Base-by-base conservation (phyloP, 2,797 vertebrate genomes). In the Cheirogaleus major region DNA sequence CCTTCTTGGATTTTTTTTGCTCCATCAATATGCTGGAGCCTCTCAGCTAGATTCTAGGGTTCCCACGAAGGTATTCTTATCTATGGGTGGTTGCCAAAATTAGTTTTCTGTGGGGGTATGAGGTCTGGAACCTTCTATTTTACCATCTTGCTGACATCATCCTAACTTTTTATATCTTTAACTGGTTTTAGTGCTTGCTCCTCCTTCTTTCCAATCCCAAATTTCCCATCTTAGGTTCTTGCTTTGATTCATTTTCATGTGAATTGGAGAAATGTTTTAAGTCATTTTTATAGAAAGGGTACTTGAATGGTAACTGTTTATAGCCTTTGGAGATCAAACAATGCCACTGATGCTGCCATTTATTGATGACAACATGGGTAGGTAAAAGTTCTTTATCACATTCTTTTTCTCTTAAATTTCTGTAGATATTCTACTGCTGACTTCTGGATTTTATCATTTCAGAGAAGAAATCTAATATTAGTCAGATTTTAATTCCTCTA, bases 391-490 rank as follows among this genome's bases (percentile, higher is more conserved):
- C 69, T 73, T 32, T 89, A 48, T 14, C 13, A 38, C 4, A 32
- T 57, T 8, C 14, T 23, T 38, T 75, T 65, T 38, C 27, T 67
- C 7, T 30, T 55, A 86, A 61, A 25, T 81, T 59, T 90, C 30
- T 48, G 2, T 35, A 67, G 15, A 17, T 22, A 38, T 45, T 61
- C 38, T 78, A 45, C 48, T 20, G 20, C 17, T 90, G 20, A 30
- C 17, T 82, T 73, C 63, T 87, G 35, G n/a, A 82, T 88, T 69
- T 41, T 93, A 57, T 45, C 73, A 22, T 92, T 73, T 95, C 63
- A 83, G 69, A 96, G 38, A 90, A 88, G 55, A 91, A 90, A 73
- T 27, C 20, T 83, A 87, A 75, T n/a, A 35, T 63, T 32, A 67
- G 52, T 45, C 18, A 79, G 41, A 89, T 84, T 79, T 79, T 48